Percentiles rank a stretch among this genome's conserved stretches.
Evolutionary conservation across 2,113 vertebrate genomes (phyloP).

Genomic region (Malaclemys terrapin): DNA sequence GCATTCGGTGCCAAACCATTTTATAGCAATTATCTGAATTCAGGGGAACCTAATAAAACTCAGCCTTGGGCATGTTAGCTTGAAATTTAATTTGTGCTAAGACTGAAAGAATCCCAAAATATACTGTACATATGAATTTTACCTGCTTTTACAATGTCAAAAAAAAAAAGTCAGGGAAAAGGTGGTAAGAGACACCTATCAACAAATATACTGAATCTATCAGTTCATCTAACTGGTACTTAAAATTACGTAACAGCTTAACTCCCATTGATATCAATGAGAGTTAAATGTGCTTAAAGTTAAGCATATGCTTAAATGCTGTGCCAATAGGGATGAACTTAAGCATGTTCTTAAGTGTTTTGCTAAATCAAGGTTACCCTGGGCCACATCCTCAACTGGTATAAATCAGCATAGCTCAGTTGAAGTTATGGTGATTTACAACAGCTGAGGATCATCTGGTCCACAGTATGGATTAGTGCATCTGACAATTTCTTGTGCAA

Average conservation of each 20-base stretch:
- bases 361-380: slow-evolving; percentile 59
- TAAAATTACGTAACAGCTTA: neutral
- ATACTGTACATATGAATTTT: neutral
- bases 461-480: neutral
- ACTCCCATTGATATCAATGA: neutral
- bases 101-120: neutral
- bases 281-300: neutral
- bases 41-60: neutral
- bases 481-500: neutral
- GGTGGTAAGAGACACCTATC: neutral
- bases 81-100: neutral
- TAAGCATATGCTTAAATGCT: neutral
- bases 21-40: neutral
- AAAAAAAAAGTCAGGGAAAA: neutral
- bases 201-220: neutral
- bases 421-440: neutral
- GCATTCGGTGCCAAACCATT: neutral
- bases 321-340: neutral
- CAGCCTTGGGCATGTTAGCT: neutral
- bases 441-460: neutral
- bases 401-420: neutral
- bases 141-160: fast-evolving
- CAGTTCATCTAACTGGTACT: neutral
- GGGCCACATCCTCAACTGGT: neutral
- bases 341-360: slow-evolving; percentile 48